Percentiles rank a stretch among this genome's conserved stretches.
Conservation (phyloP, 2,888 invertebrate species). For the Meghimatium bilineatum region DNA sequence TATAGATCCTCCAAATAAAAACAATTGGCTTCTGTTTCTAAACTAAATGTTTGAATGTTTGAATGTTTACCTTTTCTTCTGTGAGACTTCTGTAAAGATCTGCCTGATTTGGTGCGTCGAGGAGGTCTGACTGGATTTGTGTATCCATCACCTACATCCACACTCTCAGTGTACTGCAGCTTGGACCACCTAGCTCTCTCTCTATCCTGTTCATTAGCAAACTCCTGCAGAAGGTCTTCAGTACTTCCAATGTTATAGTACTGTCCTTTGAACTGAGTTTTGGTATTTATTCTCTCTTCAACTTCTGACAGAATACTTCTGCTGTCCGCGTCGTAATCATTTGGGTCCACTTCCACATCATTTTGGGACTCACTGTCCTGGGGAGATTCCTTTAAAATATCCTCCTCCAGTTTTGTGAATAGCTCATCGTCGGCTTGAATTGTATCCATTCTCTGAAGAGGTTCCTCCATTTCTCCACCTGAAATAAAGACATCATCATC, state of each 20-base stretch:
- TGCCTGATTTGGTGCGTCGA: neutral
- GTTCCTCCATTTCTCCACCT: neutral
- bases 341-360: slow-evolving; percentile 12
- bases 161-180: neutral
- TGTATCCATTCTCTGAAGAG: slow-evolving; percentile 11
- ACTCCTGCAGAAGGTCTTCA: slow-evolving; percentile 43
- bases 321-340: slow-evolving; percentile 29
- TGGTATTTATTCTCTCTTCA: slow-evolving; percentile 38
- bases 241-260: slow-evolving; percentile 48
- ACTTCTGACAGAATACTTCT: slow-evolving; percentile 29
- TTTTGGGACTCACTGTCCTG: neutral
- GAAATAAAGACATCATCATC: slow-evolving; percentile 22
- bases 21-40: neutral
- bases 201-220: slow-evolving; percentile 20
- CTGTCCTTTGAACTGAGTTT: slow-evolving; percentile 41
- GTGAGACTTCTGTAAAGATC: neutral
- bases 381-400: neutral
- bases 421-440: slow-evolving; percentile 18
- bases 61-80: neutral
- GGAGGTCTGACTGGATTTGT: neutral
- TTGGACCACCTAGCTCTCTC: slow-evolving; percentile 11
- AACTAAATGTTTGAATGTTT: neutral
- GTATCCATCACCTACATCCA: neutral
- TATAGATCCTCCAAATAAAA: neutral
- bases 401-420: neutral